These are phyloP conservation scores for Crotalus viridis DNA, from an alignment of 2,113 vertebrate genomes.

Conservation along the genomic window DNA sequence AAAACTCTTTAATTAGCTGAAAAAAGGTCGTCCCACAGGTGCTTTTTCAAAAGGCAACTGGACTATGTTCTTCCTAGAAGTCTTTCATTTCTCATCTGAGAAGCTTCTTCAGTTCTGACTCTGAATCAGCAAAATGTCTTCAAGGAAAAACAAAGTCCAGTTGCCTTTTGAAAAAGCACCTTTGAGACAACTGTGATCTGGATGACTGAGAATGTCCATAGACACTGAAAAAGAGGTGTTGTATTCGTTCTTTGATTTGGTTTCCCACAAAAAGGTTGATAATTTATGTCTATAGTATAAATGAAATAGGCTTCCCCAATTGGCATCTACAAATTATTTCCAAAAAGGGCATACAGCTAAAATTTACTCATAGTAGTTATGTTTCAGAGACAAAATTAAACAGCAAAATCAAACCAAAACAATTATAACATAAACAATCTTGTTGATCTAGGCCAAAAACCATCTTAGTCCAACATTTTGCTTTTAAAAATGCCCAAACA, in stretches of 20 bases:
- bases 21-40: not conserved
- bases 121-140: not conserved
- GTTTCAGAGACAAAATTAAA: not conserved
- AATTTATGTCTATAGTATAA: not conserved
- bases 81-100: too few relatives aligned
- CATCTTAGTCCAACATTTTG: not conserved
- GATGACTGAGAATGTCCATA: not conserved
- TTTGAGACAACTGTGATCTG: not conserved
- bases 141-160: too few relatives aligned
- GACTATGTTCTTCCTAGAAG: too few relatives aligned
- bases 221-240: not conserved
- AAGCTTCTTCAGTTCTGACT: not conserved
- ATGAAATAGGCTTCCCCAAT: not conserved
- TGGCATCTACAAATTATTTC: not conserved
- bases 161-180: not conserved
- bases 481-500: not conserved
- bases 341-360: not conserved
- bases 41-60: not conserved
- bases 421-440: not conserved
- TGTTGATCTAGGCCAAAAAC: not conserved
- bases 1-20: slow-evolving; percentile 3
- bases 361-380: not conserved
- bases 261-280: not conserved
- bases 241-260: not conserved
- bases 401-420: not conserved